Percentiles rank a stretch among this genome's conserved stretches.
Conservation (phyloP, 2,113 vertebrate species). For the Mobula birostris region DNA sequence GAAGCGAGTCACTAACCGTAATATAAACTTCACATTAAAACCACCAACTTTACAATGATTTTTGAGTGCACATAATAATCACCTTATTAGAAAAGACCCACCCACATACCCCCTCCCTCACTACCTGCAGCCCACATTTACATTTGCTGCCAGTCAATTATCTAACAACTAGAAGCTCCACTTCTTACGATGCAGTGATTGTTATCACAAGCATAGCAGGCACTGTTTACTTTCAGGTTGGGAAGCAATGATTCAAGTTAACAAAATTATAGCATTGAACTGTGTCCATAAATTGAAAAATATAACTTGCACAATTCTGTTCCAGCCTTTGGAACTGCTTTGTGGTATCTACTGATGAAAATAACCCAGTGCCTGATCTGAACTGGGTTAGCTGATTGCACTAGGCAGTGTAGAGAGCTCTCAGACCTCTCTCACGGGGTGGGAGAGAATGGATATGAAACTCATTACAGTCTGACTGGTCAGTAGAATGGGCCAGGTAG, state of each 20-base stretch:
- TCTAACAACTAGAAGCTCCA: neutral
- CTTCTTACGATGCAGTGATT: neutral
- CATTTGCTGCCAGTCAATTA: neutral
- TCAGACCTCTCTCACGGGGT: neutral
- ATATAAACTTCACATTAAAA: neutral
- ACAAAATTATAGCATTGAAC: neutral
- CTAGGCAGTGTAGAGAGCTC: neutral
- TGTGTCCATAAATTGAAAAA: neutral
- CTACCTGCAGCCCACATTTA: no score
- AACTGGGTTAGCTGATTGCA: neutral
- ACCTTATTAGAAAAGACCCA: neutral
- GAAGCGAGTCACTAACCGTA: neutral
- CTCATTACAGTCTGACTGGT: neutral
- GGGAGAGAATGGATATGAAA: neutral
- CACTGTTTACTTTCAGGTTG: neutral
- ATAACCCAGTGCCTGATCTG: neutral
- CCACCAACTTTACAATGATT: neutral
- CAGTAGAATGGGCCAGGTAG: neutral
- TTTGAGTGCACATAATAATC: neutral
- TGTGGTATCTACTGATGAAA: neutral
- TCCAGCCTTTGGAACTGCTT: no score
- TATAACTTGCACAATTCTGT: neutral
- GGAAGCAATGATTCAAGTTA: neutral
- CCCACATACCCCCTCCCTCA: neutral
- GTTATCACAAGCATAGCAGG: neutral